Conservation (phyloP, 2,113 vertebrate species). For the Myotis yumanensis region DNA sequence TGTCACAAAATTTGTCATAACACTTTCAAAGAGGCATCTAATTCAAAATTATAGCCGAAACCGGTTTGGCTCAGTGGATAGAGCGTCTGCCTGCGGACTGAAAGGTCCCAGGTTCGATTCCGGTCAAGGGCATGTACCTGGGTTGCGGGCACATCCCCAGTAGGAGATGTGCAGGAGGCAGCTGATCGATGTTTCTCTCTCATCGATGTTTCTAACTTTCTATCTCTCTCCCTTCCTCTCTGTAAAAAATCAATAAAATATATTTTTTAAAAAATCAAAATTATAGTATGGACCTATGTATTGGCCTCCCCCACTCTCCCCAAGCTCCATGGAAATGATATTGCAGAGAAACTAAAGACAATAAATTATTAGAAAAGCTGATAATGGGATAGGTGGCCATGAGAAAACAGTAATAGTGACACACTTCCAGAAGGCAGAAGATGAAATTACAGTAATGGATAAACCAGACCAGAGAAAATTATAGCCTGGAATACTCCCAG, state of each 20-base stretch:
- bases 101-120: too few relatives aligned
- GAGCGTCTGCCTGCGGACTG: too few relatives aligned
- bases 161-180: too few relatives aligned
- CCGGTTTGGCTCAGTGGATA: too few relatives aligned
- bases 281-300: neutral
- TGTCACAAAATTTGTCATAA: neutral
- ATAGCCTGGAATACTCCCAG: neutral
- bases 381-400: neutral
- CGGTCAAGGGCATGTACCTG: too few relatives aligned
- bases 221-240: too few relatives aligned
- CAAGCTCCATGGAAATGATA: neutral
- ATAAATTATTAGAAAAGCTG: neutral
- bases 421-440: neutral
- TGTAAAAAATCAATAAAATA: too few relatives aligned
- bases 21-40: neutral
- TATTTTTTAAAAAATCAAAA: constrained; percentile 30
- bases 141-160: too few relatives aligned
- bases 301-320: neutral
- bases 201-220: too few relatives aligned
- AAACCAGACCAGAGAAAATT: neutral
- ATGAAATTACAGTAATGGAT: neutral
- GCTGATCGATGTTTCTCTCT: too few relatives aligned
- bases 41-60: neutral
- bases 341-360: neutral
- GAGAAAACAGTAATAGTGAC: neutral